Conservation (phyloP, 1,140 invertebrate genomes). For the Batillaria attramentaria region DNA sequence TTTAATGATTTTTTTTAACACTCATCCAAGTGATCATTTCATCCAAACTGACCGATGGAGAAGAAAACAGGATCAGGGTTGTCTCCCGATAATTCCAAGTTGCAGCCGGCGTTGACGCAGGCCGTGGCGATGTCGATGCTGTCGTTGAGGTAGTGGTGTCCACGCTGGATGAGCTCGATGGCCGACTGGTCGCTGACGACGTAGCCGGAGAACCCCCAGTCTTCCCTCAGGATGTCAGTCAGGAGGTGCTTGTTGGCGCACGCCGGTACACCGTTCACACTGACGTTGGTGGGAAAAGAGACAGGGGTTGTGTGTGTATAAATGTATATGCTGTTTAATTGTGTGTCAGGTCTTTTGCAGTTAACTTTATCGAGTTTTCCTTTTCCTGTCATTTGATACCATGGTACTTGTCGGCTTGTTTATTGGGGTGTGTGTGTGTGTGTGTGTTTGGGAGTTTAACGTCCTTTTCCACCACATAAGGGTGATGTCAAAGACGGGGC, state of each 20-base stretch:
- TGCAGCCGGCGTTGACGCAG: slow-evolving; percentile 65
- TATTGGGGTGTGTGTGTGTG: no score
- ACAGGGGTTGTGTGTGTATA: neutral
- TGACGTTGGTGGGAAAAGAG: no score
- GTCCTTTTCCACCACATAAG: no score
- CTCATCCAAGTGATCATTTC: no score
- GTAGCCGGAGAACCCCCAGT: slow-evolving; percentile 68
- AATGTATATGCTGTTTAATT: neutral
- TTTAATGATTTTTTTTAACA: no score
- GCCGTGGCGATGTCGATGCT: slow-evolving; percentile 57
- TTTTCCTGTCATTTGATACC: no score
- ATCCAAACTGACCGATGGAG: slow-evolving; percentile 50
- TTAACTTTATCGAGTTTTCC: no score
- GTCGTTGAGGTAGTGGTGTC: slow-evolving; percentile 61
- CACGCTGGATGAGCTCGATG: slow-evolving; percentile 60
- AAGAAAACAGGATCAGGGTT: slow-evolving; percentile 45
- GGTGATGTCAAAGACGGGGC: no score
- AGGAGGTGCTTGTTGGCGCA: slow-evolving; percentile 67
- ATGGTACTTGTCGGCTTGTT: no score
- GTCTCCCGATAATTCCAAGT: slow-evolving; percentile 61
- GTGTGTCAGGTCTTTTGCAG: no score
- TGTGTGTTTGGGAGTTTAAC: no score
- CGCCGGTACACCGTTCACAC: slow-evolving; percentile 67
- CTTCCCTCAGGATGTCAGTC: slow-evolving; percentile 61
- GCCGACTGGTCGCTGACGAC: slow-evolving; percentile 68